These are phyloP conservation scores for Tenthredo scrophulariae DNA, from an alignment of 2,888 invertebrate species.

Conservation along the genomic window DNA sequence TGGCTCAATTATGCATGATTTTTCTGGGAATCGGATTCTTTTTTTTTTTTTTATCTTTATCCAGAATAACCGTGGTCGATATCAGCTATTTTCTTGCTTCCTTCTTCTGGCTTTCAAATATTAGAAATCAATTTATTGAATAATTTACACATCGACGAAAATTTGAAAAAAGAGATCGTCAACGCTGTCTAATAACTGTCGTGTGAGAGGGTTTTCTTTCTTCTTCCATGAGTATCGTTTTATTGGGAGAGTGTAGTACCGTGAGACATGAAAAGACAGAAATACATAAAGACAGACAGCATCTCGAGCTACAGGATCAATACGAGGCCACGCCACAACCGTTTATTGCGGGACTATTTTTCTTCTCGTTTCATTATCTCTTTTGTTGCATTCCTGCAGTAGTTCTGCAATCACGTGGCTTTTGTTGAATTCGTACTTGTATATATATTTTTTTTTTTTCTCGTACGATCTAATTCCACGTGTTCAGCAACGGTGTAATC, in stretches of 20 bases:
- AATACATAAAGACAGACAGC: constrained; percentile 47
- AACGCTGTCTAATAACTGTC: neutral
- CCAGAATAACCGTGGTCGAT: neutral
- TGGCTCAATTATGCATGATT: neutral
- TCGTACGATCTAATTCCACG: neutral
- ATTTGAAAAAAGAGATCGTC: neutral
- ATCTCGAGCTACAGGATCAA: constrained; percentile 47
- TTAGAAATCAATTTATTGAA: constrained; percentile 44
- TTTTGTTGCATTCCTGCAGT: constrained; percentile 19
- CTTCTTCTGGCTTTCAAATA: neutral
- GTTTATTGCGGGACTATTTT: constrained; percentile 31
- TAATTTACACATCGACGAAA: neutral
- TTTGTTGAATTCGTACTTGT: constrained; percentile 8
- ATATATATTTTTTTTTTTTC: neutral
- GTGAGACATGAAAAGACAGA: constrained; percentile 35
- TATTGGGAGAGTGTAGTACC: constrained; percentile 38
- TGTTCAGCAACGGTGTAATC: neutral
- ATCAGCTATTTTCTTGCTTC: neutral
- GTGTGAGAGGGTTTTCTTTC: neutral
- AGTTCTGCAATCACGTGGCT: constrained; percentile 12
- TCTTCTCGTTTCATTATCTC: neutral
- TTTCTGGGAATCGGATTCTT: neutral
- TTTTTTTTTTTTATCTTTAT: neutral
- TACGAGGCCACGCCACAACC: constrained; percentile 42
- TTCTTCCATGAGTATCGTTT: constrained; percentile 23